These are phyloP conservation scores for Contarinia nasturtii DNA, from an alignment of 1,140 invertebrate species.

Conservation along the genomic window DNA sequence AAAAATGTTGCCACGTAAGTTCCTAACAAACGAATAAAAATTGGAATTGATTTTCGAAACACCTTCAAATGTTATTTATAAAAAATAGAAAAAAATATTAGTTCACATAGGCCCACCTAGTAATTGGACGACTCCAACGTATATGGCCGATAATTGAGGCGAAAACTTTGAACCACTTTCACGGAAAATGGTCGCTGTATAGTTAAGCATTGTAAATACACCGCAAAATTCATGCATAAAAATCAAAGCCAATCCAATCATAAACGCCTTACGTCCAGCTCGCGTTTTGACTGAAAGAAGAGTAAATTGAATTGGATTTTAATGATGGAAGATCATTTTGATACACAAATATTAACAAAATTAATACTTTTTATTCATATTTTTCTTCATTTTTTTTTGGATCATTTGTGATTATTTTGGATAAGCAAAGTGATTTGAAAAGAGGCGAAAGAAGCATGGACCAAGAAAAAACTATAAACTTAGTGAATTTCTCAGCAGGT, in stretches of 20 bases:
- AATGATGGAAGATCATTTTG: no score
- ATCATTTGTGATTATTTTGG: no score
- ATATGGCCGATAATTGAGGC: conserved; percentile 43
- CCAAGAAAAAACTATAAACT: no score
- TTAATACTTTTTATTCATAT: no score
- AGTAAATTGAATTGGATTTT: not conserved
- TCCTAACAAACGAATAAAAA: not conserved
- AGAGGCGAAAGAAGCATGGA: no score
- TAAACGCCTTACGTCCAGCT: not conserved
- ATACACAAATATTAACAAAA: no score
- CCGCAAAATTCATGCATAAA: conserved; percentile 28
- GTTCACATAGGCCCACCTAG: conserved; percentile 5
- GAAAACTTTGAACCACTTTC: conserved; percentile 35
- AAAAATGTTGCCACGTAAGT: not conserved
- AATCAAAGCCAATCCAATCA: conserved; percentile 15
- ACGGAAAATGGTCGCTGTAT: conserved; percentile 40
- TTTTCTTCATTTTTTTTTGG: no score
- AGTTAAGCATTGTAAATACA: conserved; percentile 32
- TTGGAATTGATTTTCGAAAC: not conserved
- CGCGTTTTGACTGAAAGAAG: not conserved
- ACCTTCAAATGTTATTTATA: conserved; percentile 21
- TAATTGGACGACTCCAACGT: conserved; percentile 42
- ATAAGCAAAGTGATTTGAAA: no score
- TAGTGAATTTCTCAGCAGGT: no score
- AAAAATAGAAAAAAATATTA: conserved; percentile 17